A percentile compares a stretch with the other conserved stretches of the same genome.
These are phyloP conservation scores for Nephrotoma flavescens DNA, from an alignment of 2,888 invertebrate genomes.

Conservation along the genomic window DNA sequence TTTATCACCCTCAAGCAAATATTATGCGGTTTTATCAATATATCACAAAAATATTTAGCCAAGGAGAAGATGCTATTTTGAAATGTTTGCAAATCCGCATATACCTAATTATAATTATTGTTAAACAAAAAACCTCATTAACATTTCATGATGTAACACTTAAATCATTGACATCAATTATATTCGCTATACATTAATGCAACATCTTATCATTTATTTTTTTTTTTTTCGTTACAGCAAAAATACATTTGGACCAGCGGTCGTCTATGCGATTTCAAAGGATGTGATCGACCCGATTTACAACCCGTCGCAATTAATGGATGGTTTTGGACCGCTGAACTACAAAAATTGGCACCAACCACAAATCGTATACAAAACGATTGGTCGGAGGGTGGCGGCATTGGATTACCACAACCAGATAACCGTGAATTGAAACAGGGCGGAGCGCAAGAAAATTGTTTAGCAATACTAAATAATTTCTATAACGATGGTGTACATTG, in stretches of 20 bases:
- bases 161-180: neutral
- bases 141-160: neutral
- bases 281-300: slow-evolving; percentile 72
- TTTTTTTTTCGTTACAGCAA: slow-evolving; percentile 29
- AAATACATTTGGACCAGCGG: slow-evolving; percentile 90
- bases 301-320: slow-evolving; percentile 69
- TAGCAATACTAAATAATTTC: slow-evolving; percentile 76
- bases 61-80: no score
- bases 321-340: slow-evolving; percentile 86
- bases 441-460: slow-evolving; percentile 72
- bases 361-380: slow-evolving; percentile 70
- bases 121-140: neutral
- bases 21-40: no score
- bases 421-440: slow-evolving; percentile 71
- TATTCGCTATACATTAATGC: neutral
- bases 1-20: no score
- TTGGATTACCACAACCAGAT: slow-evolving; percentile 76
- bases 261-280: slow-evolving; percentile 78
- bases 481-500: slow-evolving; percentile 83
- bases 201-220: neutral
- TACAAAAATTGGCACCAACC: slow-evolving; percentile 72
- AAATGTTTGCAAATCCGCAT: no score
- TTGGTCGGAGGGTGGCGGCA: slow-evolving; percentile 78
- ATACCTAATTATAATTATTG: neutral
- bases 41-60: no score